These are phyloP conservation scores for Felis chaus DNA, from an alignment of 2,113 vertebrate genomes.

Conservation along the genomic window DNA sequence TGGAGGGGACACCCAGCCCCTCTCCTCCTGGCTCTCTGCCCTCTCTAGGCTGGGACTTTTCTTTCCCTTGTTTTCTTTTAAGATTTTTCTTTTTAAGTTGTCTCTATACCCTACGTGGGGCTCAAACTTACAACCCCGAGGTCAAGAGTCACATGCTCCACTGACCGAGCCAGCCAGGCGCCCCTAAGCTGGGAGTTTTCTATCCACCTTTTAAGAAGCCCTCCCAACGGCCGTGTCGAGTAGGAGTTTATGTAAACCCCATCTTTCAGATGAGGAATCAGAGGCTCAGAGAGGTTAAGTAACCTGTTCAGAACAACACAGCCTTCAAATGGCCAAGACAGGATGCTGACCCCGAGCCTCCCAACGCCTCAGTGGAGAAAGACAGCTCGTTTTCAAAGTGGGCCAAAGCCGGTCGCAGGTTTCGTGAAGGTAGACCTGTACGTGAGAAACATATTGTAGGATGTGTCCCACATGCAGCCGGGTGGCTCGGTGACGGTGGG, in stretches of 20 bases:
- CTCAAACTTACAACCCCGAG: no score
- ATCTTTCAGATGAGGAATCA: not conserved
- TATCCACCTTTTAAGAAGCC: no score
- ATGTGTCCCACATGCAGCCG: not conserved
- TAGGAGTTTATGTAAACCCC: not conserved
- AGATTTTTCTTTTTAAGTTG: no score
- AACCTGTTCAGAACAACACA: not conserved
- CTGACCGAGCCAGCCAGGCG: no score
- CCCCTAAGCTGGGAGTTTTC: not conserved
- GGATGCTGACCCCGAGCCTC: not conserved
- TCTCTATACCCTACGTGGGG: no score
- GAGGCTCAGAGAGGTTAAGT: not conserved
- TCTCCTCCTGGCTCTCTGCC: not conserved
- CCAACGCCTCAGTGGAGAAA: rapidly evolving
- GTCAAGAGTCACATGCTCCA: no score
- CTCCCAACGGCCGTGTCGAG: not conserved
- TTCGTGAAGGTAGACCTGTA: not conserved
- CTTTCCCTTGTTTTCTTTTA: not conserved
- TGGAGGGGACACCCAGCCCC: not conserved
- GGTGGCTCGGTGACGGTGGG: rapidly evolving
- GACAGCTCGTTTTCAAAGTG: not conserved
- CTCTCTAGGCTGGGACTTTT: not conserved
- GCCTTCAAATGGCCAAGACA: not conserved
- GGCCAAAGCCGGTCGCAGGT: not conserved
- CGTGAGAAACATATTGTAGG: not conserved